Conservation (phyloP, 2,797 vertebrate genomes). For the Zalophus californianus region DNA sequence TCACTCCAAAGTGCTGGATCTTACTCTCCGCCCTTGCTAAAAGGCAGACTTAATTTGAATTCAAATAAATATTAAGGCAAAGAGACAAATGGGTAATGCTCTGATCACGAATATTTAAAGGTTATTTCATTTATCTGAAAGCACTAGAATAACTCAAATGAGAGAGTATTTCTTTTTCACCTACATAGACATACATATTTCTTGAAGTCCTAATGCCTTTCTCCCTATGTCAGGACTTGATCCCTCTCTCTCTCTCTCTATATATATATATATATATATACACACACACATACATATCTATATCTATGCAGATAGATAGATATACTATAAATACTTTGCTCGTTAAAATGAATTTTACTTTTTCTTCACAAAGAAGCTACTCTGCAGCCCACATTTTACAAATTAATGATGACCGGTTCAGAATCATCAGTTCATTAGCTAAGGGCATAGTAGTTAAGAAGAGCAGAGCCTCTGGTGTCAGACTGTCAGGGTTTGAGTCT, state of each 20-base stretch:
- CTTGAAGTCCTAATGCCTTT: neutral
- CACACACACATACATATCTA: too few species aligned
- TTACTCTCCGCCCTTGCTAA: slow-evolving; percentile 66
- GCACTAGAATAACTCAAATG: slow-evolving; percentile 52
- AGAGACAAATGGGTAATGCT: slow-evolving; percentile 60
- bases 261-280: neutral
- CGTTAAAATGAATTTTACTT: slow-evolving; percentile 20
- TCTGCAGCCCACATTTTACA: neutral
- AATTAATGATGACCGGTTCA: neutral
- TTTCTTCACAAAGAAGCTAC: slow-evolving; percentile 37
- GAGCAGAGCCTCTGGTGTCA: neutral
- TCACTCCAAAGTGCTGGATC: slow-evolving; percentile 12
- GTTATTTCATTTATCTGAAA: slow-evolving; percentile 72
- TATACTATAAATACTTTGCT: neutral
- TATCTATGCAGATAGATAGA: too few species aligned
- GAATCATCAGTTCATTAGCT: neutral
- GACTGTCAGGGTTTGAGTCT: neutral
- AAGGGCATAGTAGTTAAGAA: neutral
- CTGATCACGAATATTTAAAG: slow-evolving; percentile 57
- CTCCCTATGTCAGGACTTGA: neutral
- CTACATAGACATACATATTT: slow-evolving; percentile 41
- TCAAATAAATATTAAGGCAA: slow-evolving; percentile 63
- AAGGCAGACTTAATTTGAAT: slow-evolving; percentile 66
- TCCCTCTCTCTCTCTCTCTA: neutral
- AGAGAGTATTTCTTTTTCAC: slow-evolving; percentile 52